These are phyloP conservation scores for Xiphorhynchus erythropygius DNA, from an alignment of 2,797 vertebrate genomes.

Conservation along the genomic window DNA sequence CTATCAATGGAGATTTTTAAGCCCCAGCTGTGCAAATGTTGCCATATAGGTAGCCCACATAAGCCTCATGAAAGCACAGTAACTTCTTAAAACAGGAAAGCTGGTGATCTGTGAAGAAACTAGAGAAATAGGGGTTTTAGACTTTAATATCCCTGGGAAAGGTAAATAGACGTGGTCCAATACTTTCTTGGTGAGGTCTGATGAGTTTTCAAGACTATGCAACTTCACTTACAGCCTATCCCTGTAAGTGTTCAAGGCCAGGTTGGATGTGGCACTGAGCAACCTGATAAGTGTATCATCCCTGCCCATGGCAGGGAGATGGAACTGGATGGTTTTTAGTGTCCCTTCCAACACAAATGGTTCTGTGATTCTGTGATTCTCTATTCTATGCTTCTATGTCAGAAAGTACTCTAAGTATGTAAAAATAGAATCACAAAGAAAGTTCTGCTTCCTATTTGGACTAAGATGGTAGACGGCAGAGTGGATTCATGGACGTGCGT, in stretches of 20 bases:
- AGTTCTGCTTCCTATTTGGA: background rate
- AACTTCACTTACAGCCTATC: background rate
- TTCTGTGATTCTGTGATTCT: background rate
- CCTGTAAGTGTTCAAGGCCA: background rate
- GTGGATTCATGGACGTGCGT: background rate
- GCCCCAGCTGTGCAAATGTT: background rate
- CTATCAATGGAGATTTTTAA: background rate
- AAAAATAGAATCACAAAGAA: background rate
- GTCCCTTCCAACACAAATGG: background rate
- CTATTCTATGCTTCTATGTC: background rate
- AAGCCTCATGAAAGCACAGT: background rate
- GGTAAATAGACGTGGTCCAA: fast-evolving
- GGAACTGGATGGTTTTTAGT: background rate
- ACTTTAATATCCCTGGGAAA: background rate
- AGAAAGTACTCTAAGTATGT: background rate
- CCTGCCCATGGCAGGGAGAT: background rate
- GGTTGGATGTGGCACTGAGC: too few relatives aligned
- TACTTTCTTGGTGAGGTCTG: background rate
- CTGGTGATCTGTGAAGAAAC: background rate
- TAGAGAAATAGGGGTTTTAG: background rate
- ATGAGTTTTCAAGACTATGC: fast-evolving
- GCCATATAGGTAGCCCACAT: background rate
- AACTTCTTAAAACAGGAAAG: background rate
- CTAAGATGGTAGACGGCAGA: background rate
- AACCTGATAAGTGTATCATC: background rate